Base-by-base conservation (phyloP, 1,140 invertebrate species). In the Oncopeltus fasciatus region DNA sequence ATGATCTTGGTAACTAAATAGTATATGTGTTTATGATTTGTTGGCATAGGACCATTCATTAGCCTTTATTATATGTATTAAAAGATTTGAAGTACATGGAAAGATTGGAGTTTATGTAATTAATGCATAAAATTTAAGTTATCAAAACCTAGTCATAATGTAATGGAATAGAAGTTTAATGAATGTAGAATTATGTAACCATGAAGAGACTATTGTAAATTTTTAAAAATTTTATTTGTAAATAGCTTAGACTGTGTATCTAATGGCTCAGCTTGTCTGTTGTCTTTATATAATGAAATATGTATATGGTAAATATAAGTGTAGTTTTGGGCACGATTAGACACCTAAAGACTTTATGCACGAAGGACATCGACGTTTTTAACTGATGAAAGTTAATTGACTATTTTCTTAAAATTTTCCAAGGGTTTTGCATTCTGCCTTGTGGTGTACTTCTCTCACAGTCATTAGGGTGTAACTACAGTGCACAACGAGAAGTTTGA, bases 1-100 rank as follows among this genome's bases (percentile, higher is more conserved):
- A 59, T 59, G 56, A 57, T 31, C 24, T 14, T 53, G 49, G 49
- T 53, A 53, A 53, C 26, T 57, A 20, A 49, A 9, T n/a, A n/a
- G n/a, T 31, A 21, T 57, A 57, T 57, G 56, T 57, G 56, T 57
- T 57, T 57, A 57, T 57, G 56, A 28, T 57, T 57, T 57, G 33
- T 20, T 57, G 28, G n/a, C 3, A 28, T 33, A 57, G 28, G 20
- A 57, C 56, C 28, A 57, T 57, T 57, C 18, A 9, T 57, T 38
- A 57, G 31, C 31, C 29, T 57, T 57, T 57, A 33, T 33, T 57
- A 57, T 33, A 57, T 38, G 14, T 38, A 38, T 38, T 38, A 38
- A 38, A 38, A 14, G 5, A 14, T 38, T 38, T 8, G 14, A 38
- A 38, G 31, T 38, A 14, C 14, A 38, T 14, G 31, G 31, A 8